Evolutionary conservation across 2,113 vertebrate genomes (phyloP).

Genomic region (Gymnogyps californianus): DNA sequence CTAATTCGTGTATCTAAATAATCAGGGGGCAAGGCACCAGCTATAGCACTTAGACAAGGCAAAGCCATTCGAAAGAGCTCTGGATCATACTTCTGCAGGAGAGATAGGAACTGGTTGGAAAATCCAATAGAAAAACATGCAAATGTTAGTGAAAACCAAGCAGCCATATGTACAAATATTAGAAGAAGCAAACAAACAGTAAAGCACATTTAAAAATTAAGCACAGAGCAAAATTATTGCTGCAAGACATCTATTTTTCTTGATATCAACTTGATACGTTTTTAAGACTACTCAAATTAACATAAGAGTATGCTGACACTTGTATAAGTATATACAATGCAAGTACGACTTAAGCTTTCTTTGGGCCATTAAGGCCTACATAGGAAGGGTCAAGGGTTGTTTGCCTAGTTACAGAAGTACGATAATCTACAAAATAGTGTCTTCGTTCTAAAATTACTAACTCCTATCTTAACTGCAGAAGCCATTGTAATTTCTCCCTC

Average conservation of each 20-base stretch:
- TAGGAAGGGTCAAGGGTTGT: not conserved
- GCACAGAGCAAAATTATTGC: not conserved
- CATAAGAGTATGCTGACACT: not conserved
- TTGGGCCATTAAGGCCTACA: not conserved
- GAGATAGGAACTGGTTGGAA: slow-evolving; percentile 74
- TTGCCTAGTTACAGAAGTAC: not conserved
- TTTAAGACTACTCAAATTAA: not conserved
- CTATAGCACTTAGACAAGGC: slow-evolving; percentile 96
- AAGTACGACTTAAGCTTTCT: not conserved
- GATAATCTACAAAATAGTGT: not conserved
- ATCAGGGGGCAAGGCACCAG: slow-evolving; percentile 93
- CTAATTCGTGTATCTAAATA: slow-evolving; percentile 89
- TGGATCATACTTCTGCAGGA: slow-evolving; percentile 89
- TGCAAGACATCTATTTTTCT: not conserved
- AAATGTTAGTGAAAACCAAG: slow-evolving; percentile 52
- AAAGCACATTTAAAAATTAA: not conserved
- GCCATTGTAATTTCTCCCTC: not conserved
- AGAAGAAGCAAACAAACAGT: not conserved
- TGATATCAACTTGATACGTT: not conserved
- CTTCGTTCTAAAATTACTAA: not conserved
- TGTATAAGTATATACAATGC: not conserved
- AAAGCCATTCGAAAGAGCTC: slow-evolving; percentile 98
- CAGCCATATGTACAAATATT: not conserved
- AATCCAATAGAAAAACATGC: slow-evolving; percentile 70
- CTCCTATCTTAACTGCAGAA: not conserved